These are phyloP conservation scores for Drosophila truncata DNA, from an alignment of 1,140 invertebrate species.

Conservation along the genomic window DNA sequence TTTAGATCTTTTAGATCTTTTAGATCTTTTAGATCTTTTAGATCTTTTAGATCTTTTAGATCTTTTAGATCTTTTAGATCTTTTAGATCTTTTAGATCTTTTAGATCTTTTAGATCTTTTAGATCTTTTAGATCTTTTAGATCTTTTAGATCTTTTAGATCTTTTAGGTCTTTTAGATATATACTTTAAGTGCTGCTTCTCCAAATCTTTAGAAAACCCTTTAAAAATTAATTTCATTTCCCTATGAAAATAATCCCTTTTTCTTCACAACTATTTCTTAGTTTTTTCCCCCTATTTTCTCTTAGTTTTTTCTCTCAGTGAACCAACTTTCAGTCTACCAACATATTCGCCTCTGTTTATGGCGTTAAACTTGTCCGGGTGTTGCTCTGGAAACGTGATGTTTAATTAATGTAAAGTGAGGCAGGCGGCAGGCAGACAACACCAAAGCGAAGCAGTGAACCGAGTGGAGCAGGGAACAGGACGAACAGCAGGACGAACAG, in stretches of 20 bases:
- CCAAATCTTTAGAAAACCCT: not conserved
- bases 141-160: no score
- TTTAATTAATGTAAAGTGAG: slow-evolving; percentile 81
- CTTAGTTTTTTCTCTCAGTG: slow-evolving; percentile 8
- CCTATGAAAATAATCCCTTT: not conserved
- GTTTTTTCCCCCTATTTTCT: no score
- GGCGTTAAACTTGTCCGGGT: slow-evolving; percentile 72
- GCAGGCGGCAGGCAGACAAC: slow-evolving; percentile 33
- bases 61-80: no score
- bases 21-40: no score
- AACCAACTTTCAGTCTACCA: not conserved
- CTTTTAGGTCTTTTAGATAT: no score
- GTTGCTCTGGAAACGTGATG: slow-evolving; percentile 81
- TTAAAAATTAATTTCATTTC: not conserved
- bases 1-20: no score
- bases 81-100: no score
- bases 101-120: no score
- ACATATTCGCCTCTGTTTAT: slow-evolving; percentile 15
- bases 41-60: no score
- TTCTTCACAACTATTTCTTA: not conserved
- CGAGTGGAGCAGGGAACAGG: slow-evolving; percentile 13
- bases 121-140: no score
- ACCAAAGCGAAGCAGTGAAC: slow-evolving; percentile 32
- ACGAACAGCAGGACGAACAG: not conserved
- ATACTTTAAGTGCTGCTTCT: not conserved